Evolutionary conservation across 1,140 invertebrate species (phyloP), one percentile per base, ranked within the genome.

Genomic region (Notospermus geniculatus): DNA sequence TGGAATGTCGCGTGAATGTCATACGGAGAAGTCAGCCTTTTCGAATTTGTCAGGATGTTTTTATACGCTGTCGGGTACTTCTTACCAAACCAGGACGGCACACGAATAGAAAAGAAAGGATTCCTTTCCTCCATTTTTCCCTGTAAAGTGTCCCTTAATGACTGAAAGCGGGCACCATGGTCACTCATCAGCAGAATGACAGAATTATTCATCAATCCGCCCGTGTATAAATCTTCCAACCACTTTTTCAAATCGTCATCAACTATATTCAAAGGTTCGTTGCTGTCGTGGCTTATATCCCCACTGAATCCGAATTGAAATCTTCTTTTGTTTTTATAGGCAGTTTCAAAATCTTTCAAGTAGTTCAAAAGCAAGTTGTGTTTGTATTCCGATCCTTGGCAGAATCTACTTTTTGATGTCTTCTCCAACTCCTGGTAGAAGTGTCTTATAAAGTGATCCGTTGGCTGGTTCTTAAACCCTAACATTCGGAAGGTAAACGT

Each of bases 161-260:
- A n/a, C 0, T 92, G 92, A 83, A 90, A 96, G 36, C 95, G 80
- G 69, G 94, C 88, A 67, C 95, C 95, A 77, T 97, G 95, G 80
- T 98, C 95, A 69, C 92, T 93, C 71, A 96, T 83, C 7, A 97
- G 84, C 28, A 97, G 83, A 0, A 97, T 77, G 0, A 86, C 76
- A 0, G 87, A 86, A 55, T 84, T 76, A 52, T 85, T 75, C 1
- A 85, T 68, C 50, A 70, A 58, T 1, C 69, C 66, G 7, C 56
- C 55, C 90, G 54, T 86, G 83, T 80, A 91, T 84, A 60, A 93
- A 82, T 74, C 94, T 90, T 79, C 93, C 2, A 79, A 54, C 39
- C 77, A 72, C 54, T 83, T 79, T 1, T 92, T 69, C 82, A 90
- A 89, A 0, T 86, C 80, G 11, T 85, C 65, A 57, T 82, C 7